Base-by-base conservation (phyloP, 2,888 invertebrate species). In the Lumbricus terrestris region DNA sequence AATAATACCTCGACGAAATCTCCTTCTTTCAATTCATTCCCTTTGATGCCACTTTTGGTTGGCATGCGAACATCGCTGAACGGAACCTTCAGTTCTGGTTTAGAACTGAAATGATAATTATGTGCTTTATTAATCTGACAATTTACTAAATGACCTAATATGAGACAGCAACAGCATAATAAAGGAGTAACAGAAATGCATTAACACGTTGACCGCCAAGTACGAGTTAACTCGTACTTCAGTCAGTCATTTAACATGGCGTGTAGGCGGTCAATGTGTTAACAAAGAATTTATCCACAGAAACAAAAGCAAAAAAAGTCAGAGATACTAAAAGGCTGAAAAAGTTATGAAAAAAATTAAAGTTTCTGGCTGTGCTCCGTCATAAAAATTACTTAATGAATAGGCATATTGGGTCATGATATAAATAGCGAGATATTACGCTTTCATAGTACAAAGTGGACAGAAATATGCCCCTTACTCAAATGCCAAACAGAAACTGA, bases 61-160 rank as follows among this genome's bases (percentile, higher is more conserved):
- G 97, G 97, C 95, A 98, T 96, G 95, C 98, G 97, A 93, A 98
- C 98, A 96, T 97, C 97, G 94, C 97, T 96, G 95, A 97, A 98
- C 92, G 97, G 97, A 95, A 98, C 20, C 69, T 69, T 89, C n/a
- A 34, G n/a, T 69, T 89, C 89, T 29, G 89, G 47, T 33, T 89
- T 85, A 37, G 85, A 85, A 85, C 85, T 85, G n/a, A 23, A 85
- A 85, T n/a, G 13, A 69, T 69, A n/a, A 69, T 69, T n/a, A 69
- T n/a, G n/a, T n/a, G 69, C 16, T 69, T 69, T 69, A 69, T 29
- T 69, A 69, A n/a, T 3, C n/a, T n/a, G 47, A 1, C 29, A 69
- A 47, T 69, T 69, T 69, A n/a, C 69, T n/a, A 16, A 6, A 11
- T 29, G 69, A 69, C 13, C 11, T 16, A n/a, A n/a, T n/a, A n/a